Conservation (phyloP, 2,888 invertebrate genomes). For the Odontomyia ornata region DNA sequence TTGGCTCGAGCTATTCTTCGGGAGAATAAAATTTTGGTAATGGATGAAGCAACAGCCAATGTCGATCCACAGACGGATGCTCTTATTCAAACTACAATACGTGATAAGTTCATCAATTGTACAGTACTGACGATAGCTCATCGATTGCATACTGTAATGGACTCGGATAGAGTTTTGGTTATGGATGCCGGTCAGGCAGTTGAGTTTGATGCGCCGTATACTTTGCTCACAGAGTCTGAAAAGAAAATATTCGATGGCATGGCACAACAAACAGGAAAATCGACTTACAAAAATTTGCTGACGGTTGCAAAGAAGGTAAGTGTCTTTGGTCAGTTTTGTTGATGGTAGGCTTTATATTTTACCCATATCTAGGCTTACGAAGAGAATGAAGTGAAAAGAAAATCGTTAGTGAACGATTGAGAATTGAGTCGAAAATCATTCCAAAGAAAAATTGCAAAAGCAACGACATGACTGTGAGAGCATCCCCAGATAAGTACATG, state of each 20-base stretch:
- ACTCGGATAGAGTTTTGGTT: slow-evolving; percentile 70
- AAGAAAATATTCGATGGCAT: slow-evolving; percentile 66
- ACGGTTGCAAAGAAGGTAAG: slow-evolving; percentile 69
- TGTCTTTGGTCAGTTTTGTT: too few species aligned
- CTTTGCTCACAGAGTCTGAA: slow-evolving; percentile 66
- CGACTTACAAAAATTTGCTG: slow-evolving; percentile 71
- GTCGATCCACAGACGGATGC: slow-evolving; percentile 89
- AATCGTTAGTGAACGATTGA: neutral
- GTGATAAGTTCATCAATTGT: slow-evolving; percentile 79
- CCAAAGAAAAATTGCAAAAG: neutral
- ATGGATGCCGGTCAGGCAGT: slow-evolving; percentile 75
- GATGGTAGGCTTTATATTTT: neutral
- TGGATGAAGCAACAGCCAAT: slow-evolving; percentile 96
- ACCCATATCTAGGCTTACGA: slow-evolving; percentile 18
- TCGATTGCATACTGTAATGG: slow-evolving; percentile 83
- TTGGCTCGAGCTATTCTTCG: slow-evolving; percentile 87
- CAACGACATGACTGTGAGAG: too few species aligned
- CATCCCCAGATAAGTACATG: neutral
- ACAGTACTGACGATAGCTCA: slow-evolving; percentile 93
- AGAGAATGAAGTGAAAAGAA: slow-evolving; percentile 11
- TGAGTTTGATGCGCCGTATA: slow-evolving; percentile 76
- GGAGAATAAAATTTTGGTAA: slow-evolving; percentile 83
- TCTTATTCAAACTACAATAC: slow-evolving; percentile 83
- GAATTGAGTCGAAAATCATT: neutral
- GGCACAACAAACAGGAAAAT: slow-evolving; percentile 72